phyloP scores from a whole-genome alignment of 2,113 vertebrate genomes.

The Pteropus alecto region DNA sequence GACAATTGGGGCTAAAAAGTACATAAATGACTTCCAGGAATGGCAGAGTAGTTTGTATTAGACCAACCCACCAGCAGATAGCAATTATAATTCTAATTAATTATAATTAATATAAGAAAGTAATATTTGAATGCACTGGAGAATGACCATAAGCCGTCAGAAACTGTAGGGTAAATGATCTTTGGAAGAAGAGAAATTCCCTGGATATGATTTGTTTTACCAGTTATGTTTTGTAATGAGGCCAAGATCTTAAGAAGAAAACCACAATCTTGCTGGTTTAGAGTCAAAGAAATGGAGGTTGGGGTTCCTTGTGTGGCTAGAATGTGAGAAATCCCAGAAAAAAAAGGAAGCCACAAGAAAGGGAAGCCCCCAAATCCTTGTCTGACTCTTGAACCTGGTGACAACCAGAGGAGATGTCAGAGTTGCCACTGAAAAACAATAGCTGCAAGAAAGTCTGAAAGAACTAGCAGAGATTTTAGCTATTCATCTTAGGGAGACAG shows the following conservation, averaged over 20 bases:
- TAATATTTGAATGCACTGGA: not conserved
- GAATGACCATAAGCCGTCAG: not conserved
- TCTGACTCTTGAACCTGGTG: not conserved
- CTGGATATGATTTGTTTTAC: not conserved
- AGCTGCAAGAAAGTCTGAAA: not conserved
- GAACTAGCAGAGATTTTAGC: not conserved
- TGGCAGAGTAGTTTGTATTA: not conserved
- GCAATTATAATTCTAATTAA: not conserved
- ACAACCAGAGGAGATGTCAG: not conserved
- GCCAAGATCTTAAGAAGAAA: not conserved
- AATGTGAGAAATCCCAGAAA: not conserved
- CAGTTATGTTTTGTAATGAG: not conserved
- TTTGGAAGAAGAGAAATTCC: not conserved
- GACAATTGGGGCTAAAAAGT: not conserved
- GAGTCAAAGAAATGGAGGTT: not conserved
- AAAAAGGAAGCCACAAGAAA: not conserved
- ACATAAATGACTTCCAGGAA: not conserved
- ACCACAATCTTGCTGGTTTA: not conserved
- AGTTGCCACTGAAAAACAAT: not conserved
- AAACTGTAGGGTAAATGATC: not conserved
- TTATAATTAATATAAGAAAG: not conserved
- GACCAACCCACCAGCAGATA: not conserved
- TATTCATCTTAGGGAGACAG: not conserved
- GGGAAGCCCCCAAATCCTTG: not conserved
- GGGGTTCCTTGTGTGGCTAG: not conserved